Base-by-base conservation (phyloP, 2,888 invertebrate species). In the Tinea trinotella region DNA sequence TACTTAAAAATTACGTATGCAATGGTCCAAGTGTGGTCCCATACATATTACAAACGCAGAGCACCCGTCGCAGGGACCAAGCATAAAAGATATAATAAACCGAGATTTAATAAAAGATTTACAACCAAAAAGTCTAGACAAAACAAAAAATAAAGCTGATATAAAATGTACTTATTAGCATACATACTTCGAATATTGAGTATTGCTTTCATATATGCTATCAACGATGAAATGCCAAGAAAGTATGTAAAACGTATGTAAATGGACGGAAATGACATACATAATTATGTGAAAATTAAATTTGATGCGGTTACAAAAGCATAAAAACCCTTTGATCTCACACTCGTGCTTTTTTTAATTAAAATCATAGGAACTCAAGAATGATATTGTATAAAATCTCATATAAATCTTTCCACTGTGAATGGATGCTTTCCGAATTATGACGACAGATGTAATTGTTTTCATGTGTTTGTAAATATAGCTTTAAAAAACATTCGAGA, bases 381-480 rank as follows among this genome's bases (percentile, higher is more conserved):
- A 9, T 12, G n/a, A 18, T 48, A 9, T 17, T 40, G n/a, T n/a
- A n/a, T 17, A 9, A 48, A 18, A 24, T 50, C 50, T 12, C 50
- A 50, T 50, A 50, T 50, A 50, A 50, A 50, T 50, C 50, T 50
- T 24, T 50, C 50, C 22, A 50, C 5, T 15, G 9, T 46, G 46
- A 10, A 22, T 9, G 24, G 24, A 50, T 24, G 50, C 50, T 20
- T 24, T 50, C 22, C 50, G 12, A 24, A 50, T 18, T 19, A 49
- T 60, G 76, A 62, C 63, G 76, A 77, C 76, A 74, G 66, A 58
- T 66, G 5, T 63, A 64, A 71, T 67, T 64, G 65, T 66, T 66
- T 70, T 76, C 79, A 78, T 71, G 67, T 76, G 79, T 65, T 61
- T 19, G 18, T 36, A 64, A 66, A 66, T 64, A 68, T 67, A 67